phyloP scores from a whole-genome alignment of 1,140 invertebrate species.

The Oedothorax gibbosus region DNA sequence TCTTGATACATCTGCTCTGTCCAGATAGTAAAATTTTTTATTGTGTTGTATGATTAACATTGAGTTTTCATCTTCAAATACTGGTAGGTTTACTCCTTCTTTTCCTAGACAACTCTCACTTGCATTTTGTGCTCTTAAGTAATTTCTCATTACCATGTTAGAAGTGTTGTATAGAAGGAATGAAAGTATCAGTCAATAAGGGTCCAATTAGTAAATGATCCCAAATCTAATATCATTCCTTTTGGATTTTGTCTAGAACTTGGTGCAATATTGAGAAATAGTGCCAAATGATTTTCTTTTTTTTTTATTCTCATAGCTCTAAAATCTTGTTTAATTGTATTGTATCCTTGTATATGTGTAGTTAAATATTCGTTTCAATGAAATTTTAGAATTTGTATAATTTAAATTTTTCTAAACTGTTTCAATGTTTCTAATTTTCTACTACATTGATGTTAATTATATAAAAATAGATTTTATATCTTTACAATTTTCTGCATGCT shows the following conservation, averaged over 20 bases:
- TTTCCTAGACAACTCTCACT: conserved; percentile 14
- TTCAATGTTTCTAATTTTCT: not conserved
- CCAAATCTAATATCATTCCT: conserved; percentile 54
- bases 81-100: conserved; percentile 32
- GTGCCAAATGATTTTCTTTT: conserved; percentile 57
- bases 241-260: conserved; percentile 34
- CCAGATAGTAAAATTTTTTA: conserved; percentile 29
- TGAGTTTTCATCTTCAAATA: conserved; percentile 21
- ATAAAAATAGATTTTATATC: conserved; percentile 10
- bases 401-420: conserved; percentile 11
- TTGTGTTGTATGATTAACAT: not conserved
- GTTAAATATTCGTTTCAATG: not conserved
- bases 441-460: conserved; percentile 6
- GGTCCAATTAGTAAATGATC: conserved; percentile 59
- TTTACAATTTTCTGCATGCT: not conserved
- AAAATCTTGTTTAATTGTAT: conserved; percentile 44
- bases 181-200: conserved; percentile 45
- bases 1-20: conserved; percentile 42
- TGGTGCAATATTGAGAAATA: conserved; percentile 60
- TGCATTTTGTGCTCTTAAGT: conserved; percentile 13
- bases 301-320: conserved; percentile 40
- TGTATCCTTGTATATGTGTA: conserved; percentile 39
- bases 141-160: conserved; percentile 13
- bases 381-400: conserved; percentile 7
- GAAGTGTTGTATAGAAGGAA: conserved; percentile 27